Evolutionary conservation across 2,113 vertebrate genomes (phyloP).

Genomic region (Procavia capensis): DNA sequence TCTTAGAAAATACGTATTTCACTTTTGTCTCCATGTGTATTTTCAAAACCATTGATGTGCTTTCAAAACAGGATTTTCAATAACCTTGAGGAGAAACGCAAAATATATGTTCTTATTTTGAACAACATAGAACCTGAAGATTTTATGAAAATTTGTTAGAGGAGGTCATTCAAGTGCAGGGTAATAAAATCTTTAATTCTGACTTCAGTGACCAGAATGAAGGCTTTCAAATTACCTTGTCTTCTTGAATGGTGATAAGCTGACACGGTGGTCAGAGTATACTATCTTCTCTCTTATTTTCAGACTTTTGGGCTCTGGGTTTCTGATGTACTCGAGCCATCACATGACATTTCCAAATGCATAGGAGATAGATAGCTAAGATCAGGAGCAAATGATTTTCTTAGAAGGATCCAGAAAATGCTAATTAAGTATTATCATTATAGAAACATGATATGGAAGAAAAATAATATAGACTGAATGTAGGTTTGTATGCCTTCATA

Average conservation of each 20-base stretch:
- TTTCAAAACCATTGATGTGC: constrained; percentile 66
- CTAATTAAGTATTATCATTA: constrained; percentile 60
- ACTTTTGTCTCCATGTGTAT: constrained; percentile 51
- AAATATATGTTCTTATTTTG: constrained; percentile 75
- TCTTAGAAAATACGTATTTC: constrained; percentile 74
- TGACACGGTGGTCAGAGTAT: background rate
- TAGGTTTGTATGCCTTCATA: background rate
- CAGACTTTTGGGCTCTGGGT: background rate
- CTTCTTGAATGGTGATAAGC: background rate
- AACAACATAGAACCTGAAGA: constrained; percentile 39
- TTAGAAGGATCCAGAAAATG: constrained; percentile 41
- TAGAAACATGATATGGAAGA: constrained; percentile 23
- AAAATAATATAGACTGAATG: background rate
- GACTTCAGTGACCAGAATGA: constrained; percentile 40
- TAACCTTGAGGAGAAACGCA: constrained; percentile 73
- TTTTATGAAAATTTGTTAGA: constrained; percentile 58
- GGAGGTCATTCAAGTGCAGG: constrained; percentile 35
- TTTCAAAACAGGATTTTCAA: constrained; percentile 79
- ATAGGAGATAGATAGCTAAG: background rate
- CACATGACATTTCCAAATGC: fast-evolving
- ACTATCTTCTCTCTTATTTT: background rate
- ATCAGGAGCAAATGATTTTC: constrained; percentile 45
- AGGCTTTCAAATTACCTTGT: constrained; percentile 37
- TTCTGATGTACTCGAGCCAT: background rate
- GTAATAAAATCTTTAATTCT: constrained; percentile 56